Evolutionary conservation across 2,888 invertebrate genomes (phyloP).

Genomic region (Lasioglossum malachurum): DNA sequence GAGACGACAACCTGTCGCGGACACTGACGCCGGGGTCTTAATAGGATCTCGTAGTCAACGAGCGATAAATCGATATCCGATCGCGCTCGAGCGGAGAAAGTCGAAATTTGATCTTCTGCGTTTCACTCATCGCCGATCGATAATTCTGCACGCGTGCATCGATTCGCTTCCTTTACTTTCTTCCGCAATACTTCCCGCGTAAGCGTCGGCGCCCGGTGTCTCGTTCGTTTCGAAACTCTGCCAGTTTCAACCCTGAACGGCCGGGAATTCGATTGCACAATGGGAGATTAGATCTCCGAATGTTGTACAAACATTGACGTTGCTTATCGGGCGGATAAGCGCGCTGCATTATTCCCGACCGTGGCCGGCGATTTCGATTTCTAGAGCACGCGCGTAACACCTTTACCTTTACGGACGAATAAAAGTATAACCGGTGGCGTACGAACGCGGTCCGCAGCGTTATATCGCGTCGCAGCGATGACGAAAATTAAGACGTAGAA

Average conservation of each 20-base stretch:
- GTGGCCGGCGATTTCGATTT: background rate
- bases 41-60: background rate
- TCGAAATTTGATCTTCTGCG: constrained; percentile 34
- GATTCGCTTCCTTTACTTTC: background rate
- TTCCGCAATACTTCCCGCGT: background rate
- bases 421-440: background rate
- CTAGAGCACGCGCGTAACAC: background rate
- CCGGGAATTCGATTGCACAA: background rate
- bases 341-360: background rate
- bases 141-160: background rate
- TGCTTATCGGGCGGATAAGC: background rate
- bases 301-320: background rate
- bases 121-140: constrained; percentile 26
- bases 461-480: background rate
- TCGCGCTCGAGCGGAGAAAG: constrained; percentile 33
- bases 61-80: constrained; percentile 7
- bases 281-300: background rate
- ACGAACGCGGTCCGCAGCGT: background rate
- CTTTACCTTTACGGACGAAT: background rate
- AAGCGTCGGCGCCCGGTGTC: background rate
- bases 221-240: background rate
- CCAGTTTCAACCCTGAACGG: background rate
- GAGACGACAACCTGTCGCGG: background rate
- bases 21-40: background rate
- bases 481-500: background rate